These are phyloP conservation scores for Lutraria rhynchaena DNA, from an alignment of 1,140 invertebrate species.

Conservation along the genomic window DNA sequence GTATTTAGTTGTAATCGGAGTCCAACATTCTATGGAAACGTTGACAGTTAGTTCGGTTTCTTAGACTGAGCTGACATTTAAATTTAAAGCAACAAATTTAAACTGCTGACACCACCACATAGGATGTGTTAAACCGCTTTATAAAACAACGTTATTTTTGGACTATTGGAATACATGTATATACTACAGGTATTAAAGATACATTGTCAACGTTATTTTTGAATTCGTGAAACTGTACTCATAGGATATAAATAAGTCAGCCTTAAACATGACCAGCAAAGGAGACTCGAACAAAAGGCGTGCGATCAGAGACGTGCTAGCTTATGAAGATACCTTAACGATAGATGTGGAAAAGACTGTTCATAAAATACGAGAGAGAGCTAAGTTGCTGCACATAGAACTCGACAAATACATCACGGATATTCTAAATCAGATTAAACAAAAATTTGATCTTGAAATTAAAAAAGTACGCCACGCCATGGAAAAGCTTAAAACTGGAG, in stretches of 20 bases:
- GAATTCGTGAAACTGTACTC: too few species aligned
- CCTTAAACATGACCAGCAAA: not conserved
- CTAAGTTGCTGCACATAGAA: slow-evolving; percentile 41
- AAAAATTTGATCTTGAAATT: slow-evolving; percentile 49
- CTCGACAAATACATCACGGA: slow-evolving; percentile 43
- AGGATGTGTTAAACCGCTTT: too few species aligned
- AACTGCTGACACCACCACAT: too few species aligned
- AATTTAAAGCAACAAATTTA: too few species aligned
- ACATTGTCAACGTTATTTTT: too few species aligned
- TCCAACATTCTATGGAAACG: slow-evolving; percentile 31
- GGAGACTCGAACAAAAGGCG: slow-evolving; percentile 21
- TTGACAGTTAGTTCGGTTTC: not conserved
- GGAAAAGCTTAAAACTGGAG: slow-evolving; percentile 40
- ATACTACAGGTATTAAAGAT: too few species aligned
- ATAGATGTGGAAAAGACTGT: slow-evolving; percentile 50
- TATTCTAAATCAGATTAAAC: slow-evolving; percentile 35
- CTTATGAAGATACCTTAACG: slow-evolving; percentile 50
- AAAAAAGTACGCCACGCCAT: slow-evolving; percentile 14
- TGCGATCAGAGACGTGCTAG: slow-evolving; percentile 22
- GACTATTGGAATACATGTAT: too few species aligned
- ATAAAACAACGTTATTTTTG: too few species aligned
- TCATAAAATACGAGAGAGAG: slow-evolving; percentile 44
- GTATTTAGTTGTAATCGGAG: too few species aligned
- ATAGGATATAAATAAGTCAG: too few species aligned
- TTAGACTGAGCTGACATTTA: too few species aligned